These are phyloP conservation scores for Alviniconcha marisindica DNA, from an alignment of 1,140 invertebrate genomes.

Conservation along the genomic window DNA sequence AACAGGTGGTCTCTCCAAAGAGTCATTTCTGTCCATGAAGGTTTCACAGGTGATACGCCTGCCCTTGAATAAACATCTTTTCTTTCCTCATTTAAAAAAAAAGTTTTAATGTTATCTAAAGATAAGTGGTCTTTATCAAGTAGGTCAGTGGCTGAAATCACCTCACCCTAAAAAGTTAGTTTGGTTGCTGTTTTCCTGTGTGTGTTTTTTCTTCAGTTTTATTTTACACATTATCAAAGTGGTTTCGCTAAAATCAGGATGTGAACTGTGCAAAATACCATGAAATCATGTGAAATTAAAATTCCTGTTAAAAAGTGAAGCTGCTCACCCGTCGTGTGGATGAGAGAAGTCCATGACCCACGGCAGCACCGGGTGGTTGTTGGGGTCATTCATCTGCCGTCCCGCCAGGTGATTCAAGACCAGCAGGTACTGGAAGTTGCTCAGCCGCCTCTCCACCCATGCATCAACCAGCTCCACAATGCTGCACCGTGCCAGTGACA, in stretches of 20 bases:
- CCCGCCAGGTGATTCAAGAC: slow-evolving; percentile 86
- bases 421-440: slow-evolving; percentile 95
- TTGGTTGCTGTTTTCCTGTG: too few species aligned
- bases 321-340: slow-evolving; percentile 82
- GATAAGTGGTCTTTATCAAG: too few species aligned
- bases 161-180: too few species aligned
- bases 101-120: too few species aligned
- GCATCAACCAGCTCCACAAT: slow-evolving; percentile 74
- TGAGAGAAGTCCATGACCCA: slow-evolving; percentile 97
- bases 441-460: slow-evolving; percentile 91
- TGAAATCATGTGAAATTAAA: neutral
- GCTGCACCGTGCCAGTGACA: slow-evolving; percentile 56
- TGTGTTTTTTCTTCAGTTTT: too few species aligned
- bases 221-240: neutral
- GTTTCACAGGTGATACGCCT: too few species aligned
- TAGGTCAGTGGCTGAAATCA: too few species aligned
- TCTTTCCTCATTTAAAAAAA: too few species aligned
- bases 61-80: too few species aligned
- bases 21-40: too few species aligned
- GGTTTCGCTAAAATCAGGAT: neutral
- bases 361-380: slow-evolving; percentile 96
- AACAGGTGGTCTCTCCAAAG: too few species aligned
- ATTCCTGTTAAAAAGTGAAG: neutral
- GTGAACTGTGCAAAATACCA: neutral
- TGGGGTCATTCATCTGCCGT: slow-evolving; percentile 87